Evolutionary conservation across 2,888 invertebrate species (phyloP).

Genomic region (Lithophane leautieri): DNA sequence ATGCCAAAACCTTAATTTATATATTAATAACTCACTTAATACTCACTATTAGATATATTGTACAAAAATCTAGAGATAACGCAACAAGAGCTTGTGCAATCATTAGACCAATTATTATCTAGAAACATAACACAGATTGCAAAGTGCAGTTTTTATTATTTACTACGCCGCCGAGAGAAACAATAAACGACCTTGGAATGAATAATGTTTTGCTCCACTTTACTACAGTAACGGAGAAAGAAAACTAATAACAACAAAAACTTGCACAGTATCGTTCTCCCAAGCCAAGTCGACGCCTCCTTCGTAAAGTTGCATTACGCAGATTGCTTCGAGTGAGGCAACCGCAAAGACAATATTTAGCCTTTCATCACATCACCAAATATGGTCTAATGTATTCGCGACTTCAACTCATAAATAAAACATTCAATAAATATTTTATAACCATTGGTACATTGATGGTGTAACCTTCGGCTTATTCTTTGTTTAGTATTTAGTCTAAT

Average conservation of each 20-base stretch:
- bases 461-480: conserved; percentile 78
- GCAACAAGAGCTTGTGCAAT: conserved; percentile 35
- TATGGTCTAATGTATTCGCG: conserved; percentile 78
- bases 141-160: conserved; percentile 53
- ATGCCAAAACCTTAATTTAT: background rate
- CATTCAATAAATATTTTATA: conserved; percentile 66
- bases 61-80: background rate
- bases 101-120: conserved; percentile 24
- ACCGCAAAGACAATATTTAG: conserved; percentile 80
- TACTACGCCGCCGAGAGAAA: conserved; percentile 59
- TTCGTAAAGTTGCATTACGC: conserved; percentile 74
- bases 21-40: no score
- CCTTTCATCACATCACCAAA: conserved; percentile 82
- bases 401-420: conserved; percentile 73
- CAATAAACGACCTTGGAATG: conserved; percentile 62
- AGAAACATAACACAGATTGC: conserved; percentile 43
- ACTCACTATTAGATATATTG: background rate
- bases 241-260: conserved; percentile 63
- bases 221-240: conserved; percentile 50
- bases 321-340: conserved; percentile 75
- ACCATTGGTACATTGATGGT: conserved; percentile 64
- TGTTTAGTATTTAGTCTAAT: conserved; percentile 82
- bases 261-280: conserved; percentile 66
- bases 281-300: conserved; percentile 73
- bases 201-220: conserved; percentile 63